Evolutionary conservation across 2,113 vertebrate species (phyloP), one percentile per base, ranked within the genome.

Genomic region (Desmodus rotundus): DNA sequence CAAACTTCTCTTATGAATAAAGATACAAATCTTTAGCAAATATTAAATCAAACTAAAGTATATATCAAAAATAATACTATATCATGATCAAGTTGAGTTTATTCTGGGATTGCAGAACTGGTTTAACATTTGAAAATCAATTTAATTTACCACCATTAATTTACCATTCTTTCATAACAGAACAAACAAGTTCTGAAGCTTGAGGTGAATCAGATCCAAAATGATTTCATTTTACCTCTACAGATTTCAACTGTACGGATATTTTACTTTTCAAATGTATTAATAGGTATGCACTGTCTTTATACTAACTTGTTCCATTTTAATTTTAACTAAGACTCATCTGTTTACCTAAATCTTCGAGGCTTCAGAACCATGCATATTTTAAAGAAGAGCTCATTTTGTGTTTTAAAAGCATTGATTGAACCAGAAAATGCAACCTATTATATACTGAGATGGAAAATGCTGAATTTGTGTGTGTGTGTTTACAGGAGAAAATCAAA

Each of bases 391-490:
- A 76, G 31, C 63, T 0, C 0, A 97, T 94, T 96, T 92, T 97
- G 96, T 96, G 93, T 94, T 98, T 98, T 96, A 47, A 98, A 97
- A 97, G 96, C 84, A 93, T 91, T 96, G 90, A 97, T 97, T 95
- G 97, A 98, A 98, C 92, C 97, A 97, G 92, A 98, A 14, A 88
- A 87, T 74, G 91, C 67, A 96, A 72, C 67, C 93, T 94, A 95
- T 78, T 76, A 84, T 58, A 61, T 70, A 92, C 58, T 89, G 74
- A 95, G 41, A 61, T 68, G 22, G 28, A 50, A 63, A 82, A 65
- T 76, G 43, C 19, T 91, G 76, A 54, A 26, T 70, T 28, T 80
- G 15, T 65, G 15, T 54, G 63, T 28, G 28, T 31, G 61, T 63
- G 26, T 63, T 13, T 4, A 50, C 16, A 52, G 31, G 31, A 77